phyloP scores from a whole-genome alignment of 2,797 vertebrate species.

The Scolopax bukidnonensis region DNA sequence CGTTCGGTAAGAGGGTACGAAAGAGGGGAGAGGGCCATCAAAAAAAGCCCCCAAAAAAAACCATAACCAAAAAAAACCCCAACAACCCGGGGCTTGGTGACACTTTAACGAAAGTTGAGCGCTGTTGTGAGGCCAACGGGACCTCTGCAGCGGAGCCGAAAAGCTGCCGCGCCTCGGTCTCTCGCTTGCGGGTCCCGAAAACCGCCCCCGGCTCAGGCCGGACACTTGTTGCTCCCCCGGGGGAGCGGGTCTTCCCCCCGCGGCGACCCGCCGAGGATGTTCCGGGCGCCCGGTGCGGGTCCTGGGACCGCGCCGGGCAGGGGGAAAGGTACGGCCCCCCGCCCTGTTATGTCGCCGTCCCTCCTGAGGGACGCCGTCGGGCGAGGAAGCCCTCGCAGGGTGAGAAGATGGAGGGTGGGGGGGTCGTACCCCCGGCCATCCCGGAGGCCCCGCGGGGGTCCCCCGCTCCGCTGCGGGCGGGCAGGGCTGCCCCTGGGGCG shows the following conservation, averaged over 20 bases:
- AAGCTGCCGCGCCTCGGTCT: neutral
- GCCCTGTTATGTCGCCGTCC: rapidly evolving
- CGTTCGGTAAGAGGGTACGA: neutral
- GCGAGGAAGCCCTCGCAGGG: neutral
- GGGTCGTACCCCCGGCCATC: neutral
- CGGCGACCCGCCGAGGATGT: neutral
- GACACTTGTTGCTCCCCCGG: neutral
- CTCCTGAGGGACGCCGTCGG: neutral
- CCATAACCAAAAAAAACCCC: neutral
- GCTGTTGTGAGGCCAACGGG: rapidly evolving
- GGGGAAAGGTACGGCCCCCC: neutral
- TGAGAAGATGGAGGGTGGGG: too few species aligned
- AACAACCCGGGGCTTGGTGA: neutral
- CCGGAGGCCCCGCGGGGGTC: neutral
- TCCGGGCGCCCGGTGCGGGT: neutral
- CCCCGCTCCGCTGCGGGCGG: neutral
- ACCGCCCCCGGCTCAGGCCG: neutral
- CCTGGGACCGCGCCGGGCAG: neutral
- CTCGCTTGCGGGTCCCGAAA: neutral
- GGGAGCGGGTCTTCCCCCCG: neutral
- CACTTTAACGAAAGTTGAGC: neutral
- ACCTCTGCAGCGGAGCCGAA: neutral
- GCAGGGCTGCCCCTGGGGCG: neutral
- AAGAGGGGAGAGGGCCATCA: neutral
- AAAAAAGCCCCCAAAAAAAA: too few species aligned